Evolutionary conservation across 2,113 vertebrate genomes (phyloP).

Genomic region (Cryptotis parvus): DNA sequence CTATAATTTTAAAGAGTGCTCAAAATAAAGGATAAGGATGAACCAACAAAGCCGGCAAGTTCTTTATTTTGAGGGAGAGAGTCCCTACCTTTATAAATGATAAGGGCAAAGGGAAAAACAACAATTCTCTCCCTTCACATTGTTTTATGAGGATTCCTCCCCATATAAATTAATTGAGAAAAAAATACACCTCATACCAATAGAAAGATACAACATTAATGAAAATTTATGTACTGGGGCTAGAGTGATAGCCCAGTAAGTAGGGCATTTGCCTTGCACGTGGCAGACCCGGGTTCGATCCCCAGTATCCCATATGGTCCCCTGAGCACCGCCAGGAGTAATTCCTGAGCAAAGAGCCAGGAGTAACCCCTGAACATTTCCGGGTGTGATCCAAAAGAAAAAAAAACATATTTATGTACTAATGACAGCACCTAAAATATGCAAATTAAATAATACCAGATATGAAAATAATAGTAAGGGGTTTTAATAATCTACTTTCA

Average conservation of each 20-base stretch:
- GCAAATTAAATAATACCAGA: not conserved
- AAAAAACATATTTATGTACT: not conserved
- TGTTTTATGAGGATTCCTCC: not conserved
- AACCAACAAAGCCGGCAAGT: not conserved
- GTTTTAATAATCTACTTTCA: not conserved
- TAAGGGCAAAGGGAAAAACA: not conserved
- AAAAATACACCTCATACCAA: not conserved
- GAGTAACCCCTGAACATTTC: no score
- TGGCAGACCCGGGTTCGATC: no score
- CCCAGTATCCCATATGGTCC: no score
- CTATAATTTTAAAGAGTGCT: not conserved
- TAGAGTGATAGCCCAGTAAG: no score
- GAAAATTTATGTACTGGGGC: not conserved
- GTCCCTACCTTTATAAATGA: not conserved
- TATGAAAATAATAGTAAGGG: not conserved
- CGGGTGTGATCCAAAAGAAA: no score
- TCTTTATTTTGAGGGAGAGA: slow-evolving; percentile 23
- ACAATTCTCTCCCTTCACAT: not conserved
- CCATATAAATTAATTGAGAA: not conserved
- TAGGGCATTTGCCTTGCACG: no score
- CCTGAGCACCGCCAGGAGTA: no score
- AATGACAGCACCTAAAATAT: not conserved
- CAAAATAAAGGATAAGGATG: not conserved
- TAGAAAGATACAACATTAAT: not conserved
- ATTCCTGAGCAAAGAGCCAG: no score